Evolutionary conservation across 2,797 vertebrate species (phyloP).

Genomic region (Percopsis omiscomaycus): DNA sequence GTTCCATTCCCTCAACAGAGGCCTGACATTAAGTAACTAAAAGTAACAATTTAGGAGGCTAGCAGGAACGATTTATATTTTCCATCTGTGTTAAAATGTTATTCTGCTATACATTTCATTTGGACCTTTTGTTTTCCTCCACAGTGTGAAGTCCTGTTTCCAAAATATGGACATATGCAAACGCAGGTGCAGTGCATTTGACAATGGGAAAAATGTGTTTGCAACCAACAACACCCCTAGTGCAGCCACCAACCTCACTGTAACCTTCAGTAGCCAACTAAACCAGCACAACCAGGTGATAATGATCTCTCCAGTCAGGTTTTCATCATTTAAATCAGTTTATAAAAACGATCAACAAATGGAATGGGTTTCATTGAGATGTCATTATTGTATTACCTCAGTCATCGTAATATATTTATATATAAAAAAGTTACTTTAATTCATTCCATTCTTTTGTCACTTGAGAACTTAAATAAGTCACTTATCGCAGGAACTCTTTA

Average conservation of each 20-base stretch:
- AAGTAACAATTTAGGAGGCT: not conserved
- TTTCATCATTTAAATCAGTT: not conserved
- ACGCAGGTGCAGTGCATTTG: slow-evolving; percentile 91
- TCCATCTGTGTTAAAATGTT: not conserved
- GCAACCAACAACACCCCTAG: slow-evolving; percentile 86
- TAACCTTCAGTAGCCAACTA: slow-evolving; percentile 97
- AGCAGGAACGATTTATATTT: not conserved
- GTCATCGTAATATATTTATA: too few relatives aligned
- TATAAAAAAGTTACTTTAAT: too few relatives aligned
- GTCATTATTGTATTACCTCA: too few relatives aligned
- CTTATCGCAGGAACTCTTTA: too few relatives aligned
- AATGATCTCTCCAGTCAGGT: fast-evolving
- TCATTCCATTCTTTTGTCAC: too few relatives aligned
- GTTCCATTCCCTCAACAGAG: too few relatives aligned
- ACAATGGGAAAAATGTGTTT: slow-evolving; percentile 93
- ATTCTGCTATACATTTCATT: not conserved
- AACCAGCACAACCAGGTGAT: slow-evolving; percentile 94
- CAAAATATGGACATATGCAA: slow-evolving; percentile 99
- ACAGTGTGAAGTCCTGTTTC: slow-evolving; percentile 96
- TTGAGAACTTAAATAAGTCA: too few relatives aligned
- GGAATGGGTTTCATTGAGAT: too few relatives aligned
- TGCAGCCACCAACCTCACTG: slow-evolving; percentile 93
- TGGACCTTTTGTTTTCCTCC: not conserved
- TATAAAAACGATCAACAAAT: not conserved
- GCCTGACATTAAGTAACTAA: too few relatives aligned